Base-by-base conservation (phyloP, 2,797 vertebrate genomes). In the Petrocephalus schoutedeni region DNA sequence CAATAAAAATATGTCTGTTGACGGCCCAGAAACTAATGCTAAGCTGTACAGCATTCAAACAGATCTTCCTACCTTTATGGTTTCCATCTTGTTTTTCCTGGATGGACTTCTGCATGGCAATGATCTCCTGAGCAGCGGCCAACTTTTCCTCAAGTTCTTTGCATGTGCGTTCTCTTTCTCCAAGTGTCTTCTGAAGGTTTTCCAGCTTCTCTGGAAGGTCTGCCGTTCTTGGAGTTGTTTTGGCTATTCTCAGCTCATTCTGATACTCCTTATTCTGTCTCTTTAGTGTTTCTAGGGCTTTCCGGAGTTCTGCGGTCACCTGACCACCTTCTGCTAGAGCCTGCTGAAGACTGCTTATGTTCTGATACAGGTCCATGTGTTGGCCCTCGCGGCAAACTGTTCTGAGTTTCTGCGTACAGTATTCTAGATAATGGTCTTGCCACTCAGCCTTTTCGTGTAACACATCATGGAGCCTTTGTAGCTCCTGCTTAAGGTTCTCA, bases 91-190 rank as follows among this genome's bases (percentile, higher is more conserved):
- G 89, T 58, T 92, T 90, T 28, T 89, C 90, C 8, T 90, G 90
- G 16, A 88, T 54, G 1, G 91, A 88, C 23, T 56, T 89, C 49
- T 93, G 92, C 88, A 88, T 82, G n/a, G 92, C 92, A 2, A 95
- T 91, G 67, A 90, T 58, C 0, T 91, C 83, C 80, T 94, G 94
- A 2, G 93, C 94, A 56, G 94, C 88, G 49, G 93, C 93, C 88
- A 97, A 91, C 89, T 96, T 95, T 87, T 96, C 95, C 83, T 94
- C 94, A n/a, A 95, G 91, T 54, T 83, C 94, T 89, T 94, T 93
- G 89, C 92, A 96, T 4, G 36, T 86, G 12, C 86, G 91, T 90
- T 95, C 95, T 88, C 91, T 92, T 53, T 95, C 95, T 91, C 96
- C 95, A 88, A 97, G 93, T 10, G 94, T 95, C 87, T 93, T 94